Evolutionary conservation across 1,140 invertebrate genomes (phyloP), one percentile per base, ranked within the genome.

Genomic region (Cyclina sinensis): DNA sequence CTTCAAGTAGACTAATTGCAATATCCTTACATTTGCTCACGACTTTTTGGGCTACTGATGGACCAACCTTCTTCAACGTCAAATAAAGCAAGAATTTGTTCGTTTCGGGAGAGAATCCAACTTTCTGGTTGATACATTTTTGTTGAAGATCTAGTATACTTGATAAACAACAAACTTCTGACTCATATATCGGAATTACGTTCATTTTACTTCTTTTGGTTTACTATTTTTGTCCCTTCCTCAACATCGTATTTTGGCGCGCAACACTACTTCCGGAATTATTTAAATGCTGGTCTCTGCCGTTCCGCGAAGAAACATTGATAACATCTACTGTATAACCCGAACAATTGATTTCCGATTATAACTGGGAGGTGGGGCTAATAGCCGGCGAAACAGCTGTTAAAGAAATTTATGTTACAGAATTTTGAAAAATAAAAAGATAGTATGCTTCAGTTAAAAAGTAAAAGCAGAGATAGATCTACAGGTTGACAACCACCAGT

Each of bases 21-120:
- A n/a, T n/a, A n/a, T n/a, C n/a, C 94, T 93, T 91, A 94, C 94
- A 91, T 91, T 93, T 94, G 37, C 90, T 90, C 1, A 94, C 90
- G 4, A 94, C 84, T 86, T 94, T 94, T 86, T 94, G 93, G 16
- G 93, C 93, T 11, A 91, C 89, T 54, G 89, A 90, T 30, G 93
- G 92, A 3, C 93, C 93, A 4, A 94, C 54, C 88, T 94, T 93
- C 86, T 93, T 92, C 70, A 94, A 32, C 11, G 92, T 94, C 30
- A 90, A 86, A 70, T 94, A 93, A 2, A 94, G 81, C 9, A 94
- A 88, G 85, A 89, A 94, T 76, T 90, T 88, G 76, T 94, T 94
- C 2, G 94, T 94, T 78, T 94, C 94, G 4, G 76, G 18, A 24
- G 94, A 94, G 70, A 94, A 93, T 37, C 90, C 89, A 14, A 94